Conservation (phyloP, 2,797 vertebrate genomes). For the Coregonus sp. region DNA sequence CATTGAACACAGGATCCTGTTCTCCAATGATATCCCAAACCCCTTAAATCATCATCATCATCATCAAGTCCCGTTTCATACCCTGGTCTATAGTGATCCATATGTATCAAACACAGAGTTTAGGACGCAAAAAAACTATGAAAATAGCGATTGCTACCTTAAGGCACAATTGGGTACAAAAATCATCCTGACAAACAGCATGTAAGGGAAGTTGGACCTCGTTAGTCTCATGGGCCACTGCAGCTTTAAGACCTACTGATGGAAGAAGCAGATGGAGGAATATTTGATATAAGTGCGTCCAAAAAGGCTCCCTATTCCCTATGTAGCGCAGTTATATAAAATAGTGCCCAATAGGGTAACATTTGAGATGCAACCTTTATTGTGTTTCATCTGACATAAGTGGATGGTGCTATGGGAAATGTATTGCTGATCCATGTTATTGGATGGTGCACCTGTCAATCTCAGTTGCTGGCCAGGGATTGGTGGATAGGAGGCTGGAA, state of each 20-base stretch:
- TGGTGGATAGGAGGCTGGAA: slow-evolving; percentile 99
- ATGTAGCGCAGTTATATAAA: background rate
- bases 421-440: slow-evolving; percentile 71
- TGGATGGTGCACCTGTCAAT: slow-evolving; percentile 47
- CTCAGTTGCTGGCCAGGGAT: slow-evolving; percentile 94
- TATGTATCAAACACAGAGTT: slow-evolving; percentile 70
- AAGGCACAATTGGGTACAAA: slow-evolving; percentile 82
- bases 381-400: slow-evolving; percentile 41
- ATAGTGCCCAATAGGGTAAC: background rate
- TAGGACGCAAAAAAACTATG: slow-evolving; percentile 64
- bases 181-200: slow-evolving; percentile 43
- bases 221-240: slow-evolving; percentile 25
- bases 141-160: slow-evolving; percentile 62
- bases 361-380: background rate
- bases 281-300: slow-evolving; percentile 12
- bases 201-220: slow-evolving; percentile 48
- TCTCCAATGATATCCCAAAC: slow-evolving; percentile 58
- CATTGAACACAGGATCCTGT: slow-evolving; percentile 46
- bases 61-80: too few species aligned
- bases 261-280: slow-evolving; percentile 31
- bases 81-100: slow-evolving; percentile 51
- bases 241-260: slow-evolving; percentile 27
- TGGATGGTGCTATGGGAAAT: slow-evolving; percentile 40
- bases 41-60: slow-evolving; percentile 49
- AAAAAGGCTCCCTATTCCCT: background rate